Evolutionary conservation across 2,888 invertebrate species (phyloP), one percentile per base, ranked within the genome.

Genomic region (Calameuta idolon): DNA sequence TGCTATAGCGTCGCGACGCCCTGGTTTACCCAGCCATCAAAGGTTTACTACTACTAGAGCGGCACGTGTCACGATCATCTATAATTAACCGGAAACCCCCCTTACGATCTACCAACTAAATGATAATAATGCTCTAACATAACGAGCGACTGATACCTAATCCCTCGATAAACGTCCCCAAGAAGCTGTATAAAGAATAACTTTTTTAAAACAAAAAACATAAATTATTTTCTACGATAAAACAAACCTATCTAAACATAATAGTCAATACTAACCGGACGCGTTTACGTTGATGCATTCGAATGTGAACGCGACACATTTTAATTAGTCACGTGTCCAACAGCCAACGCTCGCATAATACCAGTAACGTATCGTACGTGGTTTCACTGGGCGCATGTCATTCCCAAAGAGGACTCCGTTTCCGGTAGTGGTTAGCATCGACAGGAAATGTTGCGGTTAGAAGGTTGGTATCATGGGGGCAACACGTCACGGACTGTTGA

Each of bases 391-490:
- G 9, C 55, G 23, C 23, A 23, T 55, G 55, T 55, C 55, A 5
- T 55, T 23, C 9, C 55, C 23, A 55, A 55, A 55, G 55, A 23
- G 55, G 1, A 55, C 55, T 55, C 23, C 55, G 55, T 23, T 55
- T 55, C 55, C 55, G 55, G 55, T 15, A 9, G 55, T 23, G 23
- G 23, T n/a, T 69, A 80, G 77, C 80, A 79, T 86, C 80, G 83
- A 80, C 82, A 86, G 87, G 87, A 87, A 87, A 83, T 84, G 84
- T 83, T 79, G 82, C 76, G 84, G 85, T 83, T 78, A 80, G 74
- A 81, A 79, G 81, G 55, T 55, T 55, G 55, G 55, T 55, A 55
- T 23, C 55, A 55, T 55, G 84, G 84, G 80, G 79, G 83, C 83
- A 79, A 81, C 83, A 82, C 81, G 87, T 86, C 84, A 85, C 83